Base-by-base conservation (phyloP, 2,797 vertebrate species). In the Semotilus atromaculatus region DNA sequence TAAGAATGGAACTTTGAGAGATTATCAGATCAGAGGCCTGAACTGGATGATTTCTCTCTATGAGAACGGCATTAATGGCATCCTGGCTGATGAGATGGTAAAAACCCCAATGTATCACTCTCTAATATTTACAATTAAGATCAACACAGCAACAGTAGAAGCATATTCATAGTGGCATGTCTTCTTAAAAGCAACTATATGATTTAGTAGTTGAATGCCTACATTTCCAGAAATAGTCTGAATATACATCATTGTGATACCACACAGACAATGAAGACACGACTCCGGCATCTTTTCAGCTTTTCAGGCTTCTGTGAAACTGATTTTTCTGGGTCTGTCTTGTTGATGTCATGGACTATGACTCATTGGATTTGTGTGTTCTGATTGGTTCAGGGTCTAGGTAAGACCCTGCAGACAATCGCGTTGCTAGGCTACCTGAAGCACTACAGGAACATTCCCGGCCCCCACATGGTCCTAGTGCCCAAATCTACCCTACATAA, bases 41-140 rank as follows among this genome's bases (percentile, higher is more conserved):
- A 97, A 97, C 91, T 97, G 96, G 96, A 94, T 97, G 96, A 97
- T 97, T 88, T 97, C 96, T 26, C 89, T 97, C 70, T 97, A 97
- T 91, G 96, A 97, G 93, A 97, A 97, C 90, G 96, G 96, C 87
- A 95, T 97, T 86, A 97, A 97, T 89, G 96, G 96, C 83, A 97
- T 97, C 91, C 95, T 97, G 92, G 96, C 96, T 66, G 96, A 97
- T 92, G 96, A 97, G 94, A 97, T 97, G 96, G 96, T 97, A 95
- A 80, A 29, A 26, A 0, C 4, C 34, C 34, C 10, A 55, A 31
- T 70, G 21, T 43, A 10, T 78, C 18, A 40, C 1, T 84, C 2
- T 68, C 6, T 55, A 8, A 51, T 77, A 13, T 43, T 60, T 51
- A 19, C 55, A 38, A 40, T 13, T 31, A 72, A 72, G 18, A n/a